Base-by-base conservation (phyloP, 2,797 vertebrate species). In the Benthosema pterotum region DNA sequence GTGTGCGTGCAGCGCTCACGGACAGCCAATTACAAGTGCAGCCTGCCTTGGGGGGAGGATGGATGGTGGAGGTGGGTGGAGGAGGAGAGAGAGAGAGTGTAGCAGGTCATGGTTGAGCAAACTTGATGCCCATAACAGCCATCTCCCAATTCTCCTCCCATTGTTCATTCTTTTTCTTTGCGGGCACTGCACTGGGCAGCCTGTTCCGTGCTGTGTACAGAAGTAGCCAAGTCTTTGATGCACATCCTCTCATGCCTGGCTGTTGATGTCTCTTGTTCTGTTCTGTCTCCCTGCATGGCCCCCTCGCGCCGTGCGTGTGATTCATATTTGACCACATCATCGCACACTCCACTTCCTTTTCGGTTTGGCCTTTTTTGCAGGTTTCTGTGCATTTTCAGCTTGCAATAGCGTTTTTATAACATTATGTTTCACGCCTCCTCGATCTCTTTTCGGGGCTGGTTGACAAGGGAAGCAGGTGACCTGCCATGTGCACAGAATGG, bases 361-460 rank as follows among this genome's bases (percentile, higher is more conserved):
- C 2, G 19, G 74, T 48, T 69, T 57, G 75, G n/a, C n/a, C 65
- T 42, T 53, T 63, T 72, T 28, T 42, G 75, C 63, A 58, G 11
- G 57, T 60, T 70, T n/a, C 71, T 72, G 43, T 47, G 17, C 50
- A 66, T 52, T 53, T 42, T 9, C 2, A 1, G 22, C 42, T 61
- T 63, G 63, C 62, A n/a, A 62, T 67, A 73, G 75, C 72, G 78
- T 83, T 85, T 67, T n/a, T n/a, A n/a, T n/a, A n/a, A n/a, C n/a
- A n/a, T n/a, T 58, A 65, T 71, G 80, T 77, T 77, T 83, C 71
- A 83, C 43, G 19, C 83, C 83, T 83, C 72, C 63, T 74, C 80
- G 72, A 75, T 86, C 71, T 77, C 69, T 64, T 47, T 57, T 75
- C 42, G 11, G 80, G 11, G 80, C 22, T 62, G 71, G 78, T 80